Evolutionary conservation across 2,888 invertebrate species (phyloP).

Genomic region (Endomychus coccineus): DNA sequence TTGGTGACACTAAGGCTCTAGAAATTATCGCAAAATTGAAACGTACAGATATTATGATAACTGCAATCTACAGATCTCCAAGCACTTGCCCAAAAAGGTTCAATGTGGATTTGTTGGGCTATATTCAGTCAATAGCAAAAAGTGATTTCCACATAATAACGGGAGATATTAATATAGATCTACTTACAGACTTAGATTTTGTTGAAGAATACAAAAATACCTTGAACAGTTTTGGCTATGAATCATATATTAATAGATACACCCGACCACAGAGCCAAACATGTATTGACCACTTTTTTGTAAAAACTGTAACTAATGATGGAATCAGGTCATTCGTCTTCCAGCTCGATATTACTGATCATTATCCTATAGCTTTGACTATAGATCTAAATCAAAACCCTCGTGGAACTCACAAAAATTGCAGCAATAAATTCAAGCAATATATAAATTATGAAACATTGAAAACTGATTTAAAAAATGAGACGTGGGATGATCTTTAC

Average conservation of each 20-base stretch:
- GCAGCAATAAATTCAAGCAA: background rate
- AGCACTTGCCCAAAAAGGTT: constrained; percentile 2
- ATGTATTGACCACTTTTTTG: constrained; percentile 3
- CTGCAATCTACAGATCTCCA: constrained; percentile 1
- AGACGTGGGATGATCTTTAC: constrained; percentile 3
- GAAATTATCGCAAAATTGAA: background rate
- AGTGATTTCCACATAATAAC: constrained; percentile 1
- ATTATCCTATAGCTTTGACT: constrained; percentile 4
- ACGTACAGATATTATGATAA: background rate
- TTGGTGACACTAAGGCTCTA: constrained; percentile 1
- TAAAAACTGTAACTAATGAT: background rate
- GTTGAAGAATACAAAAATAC: constrained; percentile 5
- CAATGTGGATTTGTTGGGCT: constrained; percentile 1
- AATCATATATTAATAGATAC: constrained; percentile 3
- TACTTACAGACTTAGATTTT: background rate
- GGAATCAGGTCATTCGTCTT: constrained; percentile 2
- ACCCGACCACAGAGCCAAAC: constrained; percentile 1
- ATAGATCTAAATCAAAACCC: background rate
- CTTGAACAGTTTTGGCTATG: constrained; percentile 3
- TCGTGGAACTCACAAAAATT: background rate
- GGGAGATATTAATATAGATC: constrained; percentile 1
- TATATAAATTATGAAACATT: constrained; percentile 4
- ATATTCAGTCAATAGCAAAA: background rate
- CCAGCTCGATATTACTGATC: constrained; percentile 2
- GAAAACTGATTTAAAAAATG: background rate